A percentile compares a stretch with the other conserved stretches of the same genome.
Evolutionary conservation across 2,113 vertebrate genomes (phyloP).

Genomic region (Pholis gunnellus): DNA sequence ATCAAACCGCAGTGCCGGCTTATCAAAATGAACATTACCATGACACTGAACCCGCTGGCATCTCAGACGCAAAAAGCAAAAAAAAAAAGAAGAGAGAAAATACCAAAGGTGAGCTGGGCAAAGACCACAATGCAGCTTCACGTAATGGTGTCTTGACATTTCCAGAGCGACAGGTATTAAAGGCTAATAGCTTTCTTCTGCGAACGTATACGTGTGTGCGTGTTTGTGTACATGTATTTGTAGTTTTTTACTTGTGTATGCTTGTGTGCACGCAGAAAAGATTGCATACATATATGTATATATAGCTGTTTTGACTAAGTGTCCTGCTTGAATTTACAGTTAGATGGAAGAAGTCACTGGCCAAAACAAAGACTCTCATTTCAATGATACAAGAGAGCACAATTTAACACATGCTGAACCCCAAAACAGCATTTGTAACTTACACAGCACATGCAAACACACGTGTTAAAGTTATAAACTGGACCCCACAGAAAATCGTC

Average conservation of each 20-base stretch:
- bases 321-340: background rate
- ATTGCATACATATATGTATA: background rate
- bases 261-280: slow-evolving; percentile 16
- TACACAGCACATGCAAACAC: no score
- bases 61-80: slow-evolving; percentile 24
- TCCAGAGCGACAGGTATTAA: slow-evolving; percentile 47
- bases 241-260: background rate
- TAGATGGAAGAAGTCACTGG: background rate
- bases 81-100: slow-evolving; percentile 35
- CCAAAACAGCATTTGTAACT: background rate
- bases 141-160: slow-evolving; percentile 73
- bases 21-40: slow-evolving; percentile 78
- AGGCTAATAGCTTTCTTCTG: slow-evolving; percentile 49
- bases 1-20: slow-evolving; percentile 55
- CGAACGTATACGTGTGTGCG: background rate
- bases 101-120: slow-evolving; percentile 69
- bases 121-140: slow-evolving; percentile 56
- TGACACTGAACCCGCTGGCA: slow-evolving; percentile 66
- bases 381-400: background rate
- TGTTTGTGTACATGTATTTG: slow-evolving; percentile 6
- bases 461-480: no score
- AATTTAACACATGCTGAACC: background rate
- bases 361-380: background rate
- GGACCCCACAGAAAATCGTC: no score
- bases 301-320: background rate